Percentiles rank a stretch among this genome's conserved stretches.
Evolutionary conservation across 2,113 vertebrate genomes (phyloP).

Genomic region (Burhinus oedicnemus): DNA sequence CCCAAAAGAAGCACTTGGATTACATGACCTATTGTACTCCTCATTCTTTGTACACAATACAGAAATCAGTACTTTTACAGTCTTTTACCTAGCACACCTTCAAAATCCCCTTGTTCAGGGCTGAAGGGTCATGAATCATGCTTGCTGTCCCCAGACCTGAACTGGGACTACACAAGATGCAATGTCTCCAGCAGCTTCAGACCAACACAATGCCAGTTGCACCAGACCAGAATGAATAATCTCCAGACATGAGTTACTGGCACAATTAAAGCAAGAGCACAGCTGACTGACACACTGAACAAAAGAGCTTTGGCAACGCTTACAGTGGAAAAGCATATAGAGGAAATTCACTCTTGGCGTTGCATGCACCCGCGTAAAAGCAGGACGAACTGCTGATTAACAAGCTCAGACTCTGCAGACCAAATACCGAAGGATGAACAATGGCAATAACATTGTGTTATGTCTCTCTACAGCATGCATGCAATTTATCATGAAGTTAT

Average conservation of each 20-base stretch:
- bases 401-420: background rate
- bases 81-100: background rate
- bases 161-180: background rate
- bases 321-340: background rate
- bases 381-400: constrained; percentile 10
- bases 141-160: background rate
- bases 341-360: constrained; percentile 7
- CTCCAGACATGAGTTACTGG: constrained; percentile 32
- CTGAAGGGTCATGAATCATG: background rate
- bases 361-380: background rate
- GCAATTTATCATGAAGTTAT: background rate
- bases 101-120: background rate
- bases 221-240: background rate
- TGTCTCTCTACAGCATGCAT: background rate
- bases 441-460: constrained; percentile 22
- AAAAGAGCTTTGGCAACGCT: constrained; percentile 38
- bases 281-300: constrained; percentile 22
- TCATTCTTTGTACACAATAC: background rate
- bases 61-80: background rate
- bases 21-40: background rate
- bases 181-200: background rate
- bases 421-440: constrained; percentile 40
- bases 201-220: background rate
- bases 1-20: background rate
- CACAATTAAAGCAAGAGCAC: constrained; percentile 18